A percentile compares a stretch with the other conserved stretches of the same genome.
phyloP scores from a whole-genome alignment of 92 coral and sea anemone genomes.

The Epizoanthus illoricatus region DNA sequence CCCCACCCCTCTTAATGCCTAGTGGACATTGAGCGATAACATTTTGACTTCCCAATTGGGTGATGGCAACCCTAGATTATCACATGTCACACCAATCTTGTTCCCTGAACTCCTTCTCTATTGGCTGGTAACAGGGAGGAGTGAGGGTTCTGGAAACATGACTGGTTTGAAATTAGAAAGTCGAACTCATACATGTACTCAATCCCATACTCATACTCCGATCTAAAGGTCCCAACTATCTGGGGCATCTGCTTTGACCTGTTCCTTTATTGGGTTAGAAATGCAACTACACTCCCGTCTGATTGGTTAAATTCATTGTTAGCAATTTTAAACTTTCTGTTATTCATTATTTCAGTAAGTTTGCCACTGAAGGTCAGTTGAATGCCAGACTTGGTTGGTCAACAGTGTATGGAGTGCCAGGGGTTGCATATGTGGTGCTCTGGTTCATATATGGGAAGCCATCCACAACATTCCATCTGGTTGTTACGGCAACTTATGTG shows the following conservation, averaged over 20 bases:
- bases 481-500: conserved; percentile 60
- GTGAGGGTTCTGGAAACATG: too few relatives aligned
- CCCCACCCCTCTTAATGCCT: too few relatives aligned
- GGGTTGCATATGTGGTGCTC: conserved; percentile 48
- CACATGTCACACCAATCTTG: too few relatives aligned
- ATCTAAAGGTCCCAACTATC: too few relatives aligned
- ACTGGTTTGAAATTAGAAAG: too few relatives aligned
- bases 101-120: too few relatives aligned
- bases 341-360: conserved; percentile 53
- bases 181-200: too few relatives aligned
- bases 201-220: too few relatives aligned
- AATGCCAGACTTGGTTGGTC: conserved; percentile 72
- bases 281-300: neutral
- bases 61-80: too few relatives aligned
- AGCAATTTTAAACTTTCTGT: neutral
- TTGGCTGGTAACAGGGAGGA: too few relatives aligned
- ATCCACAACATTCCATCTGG: conserved; percentile 56
- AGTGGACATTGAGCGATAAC: too few relatives aligned
- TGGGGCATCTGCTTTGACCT: neutral
- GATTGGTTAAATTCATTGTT: neutral
- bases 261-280: neutral
- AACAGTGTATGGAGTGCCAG: conserved; percentile 59
- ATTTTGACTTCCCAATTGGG: neutral
- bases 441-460: conserved; percentile 72
- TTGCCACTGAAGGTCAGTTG: conserved; percentile 57